A percentile compares a stretch with the other conserved stretches of the same genome.
phyloP scores from a whole-genome alignment of 30 jellyfish, hydroid and myxozoan genomes.

The Nemopilema nomurai region DNA sequence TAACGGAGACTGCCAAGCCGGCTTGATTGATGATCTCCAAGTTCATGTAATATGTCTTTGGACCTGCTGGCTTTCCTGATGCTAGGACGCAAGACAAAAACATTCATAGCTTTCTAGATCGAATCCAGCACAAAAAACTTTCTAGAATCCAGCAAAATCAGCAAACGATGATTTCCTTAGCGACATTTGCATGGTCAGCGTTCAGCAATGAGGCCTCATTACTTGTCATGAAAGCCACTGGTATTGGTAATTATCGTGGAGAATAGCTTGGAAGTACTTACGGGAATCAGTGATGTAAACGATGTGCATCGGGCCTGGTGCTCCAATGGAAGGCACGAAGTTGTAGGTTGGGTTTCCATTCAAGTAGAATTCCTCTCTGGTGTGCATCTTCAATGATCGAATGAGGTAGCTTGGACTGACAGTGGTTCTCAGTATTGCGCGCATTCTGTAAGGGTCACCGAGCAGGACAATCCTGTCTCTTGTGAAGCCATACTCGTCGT shows the following conservation, averaged over 20 bases:
- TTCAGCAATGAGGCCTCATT: too few relatives aligned
- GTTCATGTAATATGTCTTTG: conserved; percentile 76
- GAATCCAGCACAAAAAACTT: too few relatives aligned
- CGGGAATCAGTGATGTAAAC: conserved; percentile 88
- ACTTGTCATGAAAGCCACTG: too few relatives aligned
- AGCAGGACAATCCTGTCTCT: conserved; percentile 61
- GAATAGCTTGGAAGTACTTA: too few relatives aligned
- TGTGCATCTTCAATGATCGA: conserved; percentile 22
- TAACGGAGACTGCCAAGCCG: conserved; percentile 62
- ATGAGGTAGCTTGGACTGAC: conserved; percentile 70
- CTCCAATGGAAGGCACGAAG: conserved; percentile 60
- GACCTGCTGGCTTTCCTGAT: conserved; percentile 15
- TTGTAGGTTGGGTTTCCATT: conserved; percentile 60
- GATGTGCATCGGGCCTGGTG: conserved; percentile 70
- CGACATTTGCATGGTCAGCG: too few relatives aligned
- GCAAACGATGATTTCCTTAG: too few relatives aligned
- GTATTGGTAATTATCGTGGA: too few relatives aligned
- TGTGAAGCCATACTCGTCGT: conserved; percentile 60
- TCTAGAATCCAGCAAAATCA: too few relatives aligned
- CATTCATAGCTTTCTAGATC: too few relatives aligned
- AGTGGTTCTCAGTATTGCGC: conserved; percentile 58
- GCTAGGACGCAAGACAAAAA: conserved; percentile 12
- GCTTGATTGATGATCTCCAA: conserved; percentile 87
- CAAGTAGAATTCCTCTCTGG: conserved; percentile 54
- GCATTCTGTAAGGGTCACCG: conserved; percentile 62